Base-by-base conservation (phyloP, 2,113 vertebrate genomes). In the Scatophagus argus region DNA sequence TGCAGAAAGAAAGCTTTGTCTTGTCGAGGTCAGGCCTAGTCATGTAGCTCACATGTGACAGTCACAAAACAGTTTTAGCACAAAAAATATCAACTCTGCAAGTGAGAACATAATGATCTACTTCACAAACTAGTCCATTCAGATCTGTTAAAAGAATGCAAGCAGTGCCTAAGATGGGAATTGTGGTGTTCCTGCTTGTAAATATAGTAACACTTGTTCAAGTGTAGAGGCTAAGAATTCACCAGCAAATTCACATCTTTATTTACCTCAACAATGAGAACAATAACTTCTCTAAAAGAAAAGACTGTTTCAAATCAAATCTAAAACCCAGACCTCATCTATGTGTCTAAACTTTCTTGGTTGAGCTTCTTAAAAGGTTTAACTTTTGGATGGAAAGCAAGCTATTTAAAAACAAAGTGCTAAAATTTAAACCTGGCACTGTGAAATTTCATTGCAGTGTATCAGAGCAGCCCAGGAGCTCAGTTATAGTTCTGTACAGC, bases 1-100 rank as follows among this genome's bases (percentile, higher is more conserved):
- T 78, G 89, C 80, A 94, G 90, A 93, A 94, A 93, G 91, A 89
- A 82, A 75, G 81, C 90, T 93, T 94, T 94, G 93, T 94, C 89
- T 86, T 78, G 64, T 66, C 1, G 79, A 85, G 89, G 86, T 83
- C 49, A 46, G 64, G 83, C 83, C 76, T 46, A 62, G 84, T 90
- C 82, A 88, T 81, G 66, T 46, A 78, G 85, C 63, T 82, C 81
- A 85, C 91, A 88, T 92, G 88, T 92, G 89, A 93, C 87, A 89
- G 88, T 86, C 80, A 85, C 74, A 82, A 74, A 87, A 88, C 68
- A 76, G 69, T 83, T 81, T 78, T 14, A 71, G 59, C 78, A 84
- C 80, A 65, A 84, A 87, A n/a, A 87, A 84, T 66, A 87, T 77
- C 65, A 68, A 47, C 47, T 66, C 80, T 82, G 41, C 34, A 0